These are phyloP conservation scores for Gracilinanus agilis DNA, from an alignment of 2,113 vertebrate genomes.

Conservation along the genomic window DNA sequence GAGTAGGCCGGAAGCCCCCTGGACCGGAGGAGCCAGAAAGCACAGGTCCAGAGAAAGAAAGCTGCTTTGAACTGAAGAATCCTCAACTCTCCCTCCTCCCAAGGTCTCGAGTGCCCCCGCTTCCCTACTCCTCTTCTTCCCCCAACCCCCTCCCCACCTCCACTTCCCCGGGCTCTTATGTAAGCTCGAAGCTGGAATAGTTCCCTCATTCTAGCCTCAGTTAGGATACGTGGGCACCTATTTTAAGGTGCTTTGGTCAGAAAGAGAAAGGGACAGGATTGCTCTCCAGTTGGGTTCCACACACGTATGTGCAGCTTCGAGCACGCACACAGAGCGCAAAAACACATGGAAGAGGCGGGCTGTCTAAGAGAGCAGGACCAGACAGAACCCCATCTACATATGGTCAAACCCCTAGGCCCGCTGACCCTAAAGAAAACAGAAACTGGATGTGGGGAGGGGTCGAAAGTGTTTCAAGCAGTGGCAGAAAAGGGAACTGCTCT, in stretches of 20 bases:
- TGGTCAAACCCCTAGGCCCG: neutral
- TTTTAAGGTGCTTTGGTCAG: constrained; percentile 39
- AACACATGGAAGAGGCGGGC: neutral
- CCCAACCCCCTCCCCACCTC: constrained; percentile 23
- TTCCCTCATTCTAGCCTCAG: neutral
- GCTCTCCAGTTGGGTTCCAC: neutral
- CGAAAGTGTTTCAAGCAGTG: neutral
- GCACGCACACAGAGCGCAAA: neutral
- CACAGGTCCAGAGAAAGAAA: neutral
- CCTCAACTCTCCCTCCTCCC: neutral
- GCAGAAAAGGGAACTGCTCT: neutral
- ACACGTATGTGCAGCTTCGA: neutral
- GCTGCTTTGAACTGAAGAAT: neutral
- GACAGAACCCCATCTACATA: neutral
- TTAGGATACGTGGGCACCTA: neutral
- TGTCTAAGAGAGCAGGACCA: neutral
- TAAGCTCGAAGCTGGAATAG: constrained; percentile 36
- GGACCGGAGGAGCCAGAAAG: neutral
- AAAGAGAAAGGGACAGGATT: neutral
- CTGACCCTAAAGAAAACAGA: neutral
- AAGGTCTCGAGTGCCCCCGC: neutral
- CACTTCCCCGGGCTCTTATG: constrained; percentile 19
- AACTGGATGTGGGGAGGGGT: neutral
- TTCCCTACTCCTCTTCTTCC: neutral
- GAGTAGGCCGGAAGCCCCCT: neutral